Base-by-base conservation (phyloP, 2,797 vertebrate species). In the Carapus acus region DNA sequence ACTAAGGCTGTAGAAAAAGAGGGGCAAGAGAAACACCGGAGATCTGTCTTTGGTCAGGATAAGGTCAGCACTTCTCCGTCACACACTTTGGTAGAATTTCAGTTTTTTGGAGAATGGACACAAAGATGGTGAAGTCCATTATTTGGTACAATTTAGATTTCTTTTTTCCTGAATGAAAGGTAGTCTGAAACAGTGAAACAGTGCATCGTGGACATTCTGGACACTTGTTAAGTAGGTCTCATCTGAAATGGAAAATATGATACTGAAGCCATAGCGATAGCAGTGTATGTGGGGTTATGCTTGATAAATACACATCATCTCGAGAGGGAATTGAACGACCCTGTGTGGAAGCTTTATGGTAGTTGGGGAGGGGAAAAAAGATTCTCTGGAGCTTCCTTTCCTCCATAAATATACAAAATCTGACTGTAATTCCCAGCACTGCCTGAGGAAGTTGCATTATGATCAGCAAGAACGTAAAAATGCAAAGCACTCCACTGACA, bases 261-360 rank as follows among this genome's bases (percentile, higher is more conserved):
- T 54, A 20, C 54, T 65, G 31, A 29, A 44, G 43, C 36, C 7
- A 36, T 24, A 16, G 39, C 54, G 45, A 64, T 43, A 34, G 37
- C 47, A 47, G 49, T 42, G 31, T 49, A 67, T 57, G 15, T 33
- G 19, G 27, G 58, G 65, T 50, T 62, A 41, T 41, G 41, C 65
- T 37, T 61, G 49, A 69, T 67, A 21, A 65, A 59, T 59, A 59
- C 66, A 41, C 48, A 57, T 72, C 65, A 62, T 52, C 37, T 3
- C 38, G 24, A 57, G 42, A 31, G 47, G 45, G 49, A 58, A 72
- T 72, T 62, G 69, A 69, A 76, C 61, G 45, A 45, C 37, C 5
- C 9, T 55, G 20, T 50, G 43, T 73, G 44, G 77, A 74, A 66
- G 37, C 52, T 72, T 78, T 69, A 70, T 69, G 19, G n/a, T 43